Evolutionary conservation across 1,140 invertebrate species (phyloP), one percentile per base, ranked within the genome.

Genomic region (Stenopsyche tienmushanensis): DNA sequence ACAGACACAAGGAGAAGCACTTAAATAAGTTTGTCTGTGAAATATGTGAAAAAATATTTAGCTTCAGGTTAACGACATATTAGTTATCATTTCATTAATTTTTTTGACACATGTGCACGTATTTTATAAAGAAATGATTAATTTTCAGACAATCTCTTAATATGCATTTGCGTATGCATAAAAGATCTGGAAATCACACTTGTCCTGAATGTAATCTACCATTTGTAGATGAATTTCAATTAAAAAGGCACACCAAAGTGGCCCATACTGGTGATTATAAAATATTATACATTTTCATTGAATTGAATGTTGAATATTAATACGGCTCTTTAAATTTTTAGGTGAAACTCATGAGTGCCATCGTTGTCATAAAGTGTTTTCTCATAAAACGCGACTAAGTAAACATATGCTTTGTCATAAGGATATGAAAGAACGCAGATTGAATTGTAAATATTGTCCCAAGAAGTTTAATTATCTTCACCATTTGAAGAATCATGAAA

Each of bases 401-500:
- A 49, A 62, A 24, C 67, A 70, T 55, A 15, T 45, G n/a, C 13
- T 70, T 13, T 53, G 42, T 1, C 67, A 70, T 39, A 55, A 17
- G 13, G 44, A 54, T n/a, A 23, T 17, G 21, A 59, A 63, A 21
- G 59, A 66, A 13, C 58, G 60, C 23, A 59, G 44, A n/a, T 39
- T 66, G 17, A n/a, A 64, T 21, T 70, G 67, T 54, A 13, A 18
- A 34, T 18, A 34, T 49, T 70, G 67, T 54, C 24, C 59, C 2
- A 60, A 50, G 18, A 41, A 53, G n/a, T 70, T 70, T 47, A 70
- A 70, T 26, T 65, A 64, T 53, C 5, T 5, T 13, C 67, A 70
- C 29, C 64, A 70, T 57, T 47, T 70, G n/a, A 34, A n/a, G 3
- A 70, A 66, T 26, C 67, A 70, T 44, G 64, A 70, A 29, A 47